phyloP scores from a whole-genome alignment of 1,140 invertebrate species.

The Ostrea edulis region DNA sequence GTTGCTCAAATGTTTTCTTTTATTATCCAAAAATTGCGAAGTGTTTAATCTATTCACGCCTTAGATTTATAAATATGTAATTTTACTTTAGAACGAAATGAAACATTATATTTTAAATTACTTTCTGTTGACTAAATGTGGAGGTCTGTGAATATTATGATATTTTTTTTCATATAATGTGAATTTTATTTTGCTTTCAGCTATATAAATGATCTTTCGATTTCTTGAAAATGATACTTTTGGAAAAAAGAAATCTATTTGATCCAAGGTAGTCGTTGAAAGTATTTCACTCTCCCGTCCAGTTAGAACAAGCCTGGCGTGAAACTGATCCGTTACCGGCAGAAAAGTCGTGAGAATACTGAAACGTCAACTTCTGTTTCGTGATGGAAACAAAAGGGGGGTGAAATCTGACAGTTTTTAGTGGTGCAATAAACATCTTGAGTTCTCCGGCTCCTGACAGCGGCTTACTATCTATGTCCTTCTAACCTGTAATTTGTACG shows the following conservation, averaged over 20 bases:
- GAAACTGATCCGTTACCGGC: neutral
- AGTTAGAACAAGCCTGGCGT: neutral
- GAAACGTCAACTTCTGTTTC: slow-evolving; percentile 2
- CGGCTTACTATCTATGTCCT: neutral
- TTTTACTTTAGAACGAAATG: neutral
- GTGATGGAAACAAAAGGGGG: slow-evolving; percentile 8
- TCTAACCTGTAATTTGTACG: slow-evolving; percentile 34
- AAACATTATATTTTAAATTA: neutral
- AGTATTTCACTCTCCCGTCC: neutral
- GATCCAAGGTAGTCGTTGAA: neutral
- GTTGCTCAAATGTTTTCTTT: too few relatives aligned
- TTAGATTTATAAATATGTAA: neutral
- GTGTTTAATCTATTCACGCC: too few relatives aligned
- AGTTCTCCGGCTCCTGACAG: neutral
- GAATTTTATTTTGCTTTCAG: neutral
- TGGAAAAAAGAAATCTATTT: neutral
- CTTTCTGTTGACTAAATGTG: neutral
- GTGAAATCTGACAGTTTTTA: slow-evolving; percentile 35
- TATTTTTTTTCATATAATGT: neutral
- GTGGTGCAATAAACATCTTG: slow-evolving; percentile 15
- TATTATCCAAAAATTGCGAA: too few relatives aligned
- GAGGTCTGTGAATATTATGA: neutral
- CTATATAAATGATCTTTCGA: neutral
- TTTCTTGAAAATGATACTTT: neutral
- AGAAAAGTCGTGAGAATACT: neutral